Percentiles rank a stretch among this genome's conserved stretches.
phyloP scores from a whole-genome alignment of 2,888 invertebrate genomes.

The Lottia gigantea region DNA sequence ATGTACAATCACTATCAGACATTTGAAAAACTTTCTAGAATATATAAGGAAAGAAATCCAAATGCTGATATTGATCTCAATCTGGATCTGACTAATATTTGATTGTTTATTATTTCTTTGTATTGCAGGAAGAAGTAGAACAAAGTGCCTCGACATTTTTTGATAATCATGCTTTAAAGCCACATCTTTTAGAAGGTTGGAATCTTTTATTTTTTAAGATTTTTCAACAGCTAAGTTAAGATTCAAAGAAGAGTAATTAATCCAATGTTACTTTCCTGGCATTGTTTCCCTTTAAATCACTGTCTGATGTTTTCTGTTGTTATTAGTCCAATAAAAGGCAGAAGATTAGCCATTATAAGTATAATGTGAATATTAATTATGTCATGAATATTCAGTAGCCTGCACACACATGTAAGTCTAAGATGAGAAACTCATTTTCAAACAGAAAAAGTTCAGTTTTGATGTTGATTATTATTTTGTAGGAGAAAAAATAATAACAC shows the following conservation, averaged over 20 bases:
- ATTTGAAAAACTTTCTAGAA: too few relatives aligned
- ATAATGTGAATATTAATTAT: conserved; percentile 1
- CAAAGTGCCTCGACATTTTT: conserved; percentile 50
- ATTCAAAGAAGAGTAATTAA: not conserved
- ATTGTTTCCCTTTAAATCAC: not conserved
- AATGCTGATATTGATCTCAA: too few relatives aligned
- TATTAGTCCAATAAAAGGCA: not conserved
- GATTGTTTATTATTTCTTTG: not conserved
- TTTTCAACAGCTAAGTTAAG: too few relatives aligned
- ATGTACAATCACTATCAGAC: too few relatives aligned
- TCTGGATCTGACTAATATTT: too few relatives aligned
- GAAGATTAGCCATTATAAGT: not conserved
- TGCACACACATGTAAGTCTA: too few relatives aligned
- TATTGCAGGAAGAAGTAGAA: conserved; percentile 46
- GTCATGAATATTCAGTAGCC: too few relatives aligned
- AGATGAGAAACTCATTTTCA: too few relatives aligned
- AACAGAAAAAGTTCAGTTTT: too few relatives aligned
- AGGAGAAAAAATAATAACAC: conserved; percentile 86
- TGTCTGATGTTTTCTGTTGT: not conserved
- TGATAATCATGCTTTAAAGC: conserved; percentile 40
- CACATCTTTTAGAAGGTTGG: conserved; percentile 46
- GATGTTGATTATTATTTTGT: conserved; percentile 53
- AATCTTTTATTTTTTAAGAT: too few relatives aligned
- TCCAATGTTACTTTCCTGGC: not conserved
- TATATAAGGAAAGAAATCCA: too few relatives aligned